Evolutionary conservation across 2,888 invertebrate genomes (phyloP), one percentile per base, ranked within the genome.

Genomic region (Nomada fabriciana): DNA sequence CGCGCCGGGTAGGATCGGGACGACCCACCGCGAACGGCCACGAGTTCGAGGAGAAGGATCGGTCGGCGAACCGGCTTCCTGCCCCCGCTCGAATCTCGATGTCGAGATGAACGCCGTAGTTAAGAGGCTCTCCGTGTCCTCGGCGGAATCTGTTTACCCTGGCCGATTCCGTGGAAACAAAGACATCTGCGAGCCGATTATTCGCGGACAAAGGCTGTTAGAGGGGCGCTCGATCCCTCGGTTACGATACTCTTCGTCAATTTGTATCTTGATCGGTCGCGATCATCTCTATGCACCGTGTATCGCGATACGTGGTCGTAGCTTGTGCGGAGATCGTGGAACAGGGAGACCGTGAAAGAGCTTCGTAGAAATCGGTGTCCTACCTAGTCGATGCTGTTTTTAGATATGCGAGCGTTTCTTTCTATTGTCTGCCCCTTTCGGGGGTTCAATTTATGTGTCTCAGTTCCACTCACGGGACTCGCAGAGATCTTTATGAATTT

Each of bases 21-120:
- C 86, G 85, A 86, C 86, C 88, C 88, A 88, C 88, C 86, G 76
- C 86, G 88, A 76, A 29, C 55, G 70, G 57, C 75, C 85, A 82
- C 78, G 83, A 70, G 80, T 76, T 80, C 77, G 68, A 68, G 18
- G 50, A 25, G 55, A 55, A 69, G 79, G 72, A 67, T 85, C 87
- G 82, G 67, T 80, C 83, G 85, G 57, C 76, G 81, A 80, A 82
- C 68, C 81, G 75, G 83, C 77, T 67, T 57, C 75, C 70, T 73
- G 64, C 59, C 71, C 76, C 70, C 53, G 29, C 52, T 42, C 60
- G 70, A 76, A 69, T 78, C 75, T 55, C 78, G 55, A 73, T 47
- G 74, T 20, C 77, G 74, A 87, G 87, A 87, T 88, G 80, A 73
- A 82, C 78, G 86, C 61, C 10, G 64, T 25, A 85, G 87, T 88